phyloP scores from a whole-genome alignment of 2,888 invertebrate genomes.

The Microplitis deprimator region DNA sequence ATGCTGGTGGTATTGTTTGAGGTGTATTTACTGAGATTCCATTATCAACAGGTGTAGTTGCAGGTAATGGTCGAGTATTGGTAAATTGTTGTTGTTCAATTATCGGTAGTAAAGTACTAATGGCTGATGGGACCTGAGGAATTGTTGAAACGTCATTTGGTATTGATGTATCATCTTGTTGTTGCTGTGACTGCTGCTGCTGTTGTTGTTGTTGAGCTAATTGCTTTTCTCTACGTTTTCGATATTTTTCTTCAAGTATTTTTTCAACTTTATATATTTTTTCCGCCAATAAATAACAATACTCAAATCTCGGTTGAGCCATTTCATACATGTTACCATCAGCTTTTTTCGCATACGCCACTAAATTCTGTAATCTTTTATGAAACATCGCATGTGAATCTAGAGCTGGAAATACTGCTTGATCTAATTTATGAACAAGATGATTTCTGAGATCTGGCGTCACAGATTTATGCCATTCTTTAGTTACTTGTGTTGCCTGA shows the following conservation, averaged over 20 bases:
- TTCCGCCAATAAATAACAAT: conserved; percentile 98
- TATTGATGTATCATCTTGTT: conserved; percentile 67
- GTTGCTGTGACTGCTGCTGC: conserved; percentile 59
- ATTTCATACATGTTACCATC: conserved; percentile 99
- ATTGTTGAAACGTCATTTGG: conserved; percentile 62
- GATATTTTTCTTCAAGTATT: conserved; percentile 93
- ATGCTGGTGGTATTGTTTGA: conserved; percentile 69
- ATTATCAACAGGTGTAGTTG: conserved; percentile 65
- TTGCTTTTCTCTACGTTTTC: conserved; percentile 87
- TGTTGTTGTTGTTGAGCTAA: conserved; percentile 67
- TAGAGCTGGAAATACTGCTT: conserved; percentile 99
- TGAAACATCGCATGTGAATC: conserved; percentile 97
- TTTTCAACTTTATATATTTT: conserved; percentile 99
- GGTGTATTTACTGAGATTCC: conserved; percentile 73
- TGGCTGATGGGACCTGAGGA: conserved; percentile 75
- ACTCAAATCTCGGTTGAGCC: conserved; percentile 97
- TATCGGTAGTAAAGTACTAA: conserved; percentile 65
- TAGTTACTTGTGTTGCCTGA: conserved; percentile 74
- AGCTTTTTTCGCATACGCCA: conserved; percentile 97
- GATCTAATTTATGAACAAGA: conserved; percentile 98
- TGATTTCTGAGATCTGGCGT: conserved; percentile 98
- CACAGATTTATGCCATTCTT: conserved; percentile 93
- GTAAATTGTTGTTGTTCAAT: conserved; percentile 69
- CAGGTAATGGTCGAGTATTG: conserved; percentile 68
- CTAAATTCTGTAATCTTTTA: conserved; percentile 96